Conservation (phyloP, 2,888 invertebrate species). For the Eupithecia insigniata region DNA sequence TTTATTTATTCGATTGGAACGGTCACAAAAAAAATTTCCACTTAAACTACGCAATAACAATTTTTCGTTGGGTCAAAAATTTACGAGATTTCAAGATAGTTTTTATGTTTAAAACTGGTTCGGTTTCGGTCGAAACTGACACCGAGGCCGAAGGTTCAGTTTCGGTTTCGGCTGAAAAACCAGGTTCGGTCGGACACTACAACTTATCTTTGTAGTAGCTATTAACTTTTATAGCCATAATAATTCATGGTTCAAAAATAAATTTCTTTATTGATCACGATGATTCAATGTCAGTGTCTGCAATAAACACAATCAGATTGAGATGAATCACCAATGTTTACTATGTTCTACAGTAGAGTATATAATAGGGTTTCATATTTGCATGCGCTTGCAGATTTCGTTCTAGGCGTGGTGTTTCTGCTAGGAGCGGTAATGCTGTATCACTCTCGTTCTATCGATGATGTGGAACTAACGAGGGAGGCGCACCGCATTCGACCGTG, state of each 20-base stretch:
- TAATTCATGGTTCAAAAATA: slow-evolving; percentile 23
- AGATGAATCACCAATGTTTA: slow-evolving; percentile 46
- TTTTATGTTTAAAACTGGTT: too few relatives aligned
- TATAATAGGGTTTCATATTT: slow-evolving; percentile 32
- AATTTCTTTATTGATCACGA: slow-evolving; percentile 34
- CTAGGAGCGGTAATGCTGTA: slow-evolving; percentile 62
- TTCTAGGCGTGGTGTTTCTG: slow-evolving; percentile 47
- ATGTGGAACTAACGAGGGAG: slow-evolving; percentile 64
- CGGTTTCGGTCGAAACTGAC: too few relatives aligned
- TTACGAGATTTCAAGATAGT: too few relatives aligned
- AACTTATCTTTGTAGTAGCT: slow-evolving; percentile 27
- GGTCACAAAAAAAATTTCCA: too few relatives aligned
- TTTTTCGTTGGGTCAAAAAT: too few relatives aligned
- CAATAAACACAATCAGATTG: slow-evolving; percentile 33
- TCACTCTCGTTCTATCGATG: slow-evolving; percentile 74
- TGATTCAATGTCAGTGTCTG: slow-evolving; percentile 34
- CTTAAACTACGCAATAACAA: too few relatives aligned
- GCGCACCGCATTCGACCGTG: slow-evolving; percentile 61
- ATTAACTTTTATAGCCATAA: slow-evolving; percentile 27
- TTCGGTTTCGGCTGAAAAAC: too few relatives aligned
- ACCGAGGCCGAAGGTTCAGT: too few relatives aligned
- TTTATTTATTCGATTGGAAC: too few relatives aligned
- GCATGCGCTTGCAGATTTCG: slow-evolving; percentile 44
- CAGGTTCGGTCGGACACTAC: too few relatives aligned
- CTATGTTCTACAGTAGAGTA: slow-evolving; percentile 19